Evolutionary conservation across 92 coral and sea anemone genomes (phyloP), one percentile per base, ranked within the genome.

Genomic region (Ricordea florida): DNA sequence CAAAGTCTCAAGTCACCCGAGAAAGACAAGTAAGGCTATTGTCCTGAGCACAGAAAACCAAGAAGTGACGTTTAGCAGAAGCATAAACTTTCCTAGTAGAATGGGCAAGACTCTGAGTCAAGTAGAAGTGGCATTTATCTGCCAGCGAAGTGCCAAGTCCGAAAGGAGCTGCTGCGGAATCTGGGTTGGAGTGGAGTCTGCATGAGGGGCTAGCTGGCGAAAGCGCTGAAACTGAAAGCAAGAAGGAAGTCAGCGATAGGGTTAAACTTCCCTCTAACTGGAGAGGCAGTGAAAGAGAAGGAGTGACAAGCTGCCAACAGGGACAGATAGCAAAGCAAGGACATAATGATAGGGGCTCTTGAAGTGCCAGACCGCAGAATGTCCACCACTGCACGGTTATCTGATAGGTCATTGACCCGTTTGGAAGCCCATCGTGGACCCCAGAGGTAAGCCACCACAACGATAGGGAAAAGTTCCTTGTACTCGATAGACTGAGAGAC

Each of bases 321-420:
- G 6, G 80, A 55, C 9, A 79, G 66, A 21, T 55, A n/a, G 31
- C 81, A 76, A 15, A 77, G 25, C 38, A 84, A 43, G 10, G 22
- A 44, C 73, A 48, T 66, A 5, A 84, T 57, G 3, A 6, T 14
- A 0, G 64, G 57, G 30, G 33, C 85, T 43, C 37, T 23, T 1
- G 71, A 78, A 8, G 81, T 58, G 21, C 79, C 23, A 0, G 72
- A 52, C 14, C 41, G 38, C 10, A 86, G 57, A 24, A 64, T 63
- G 16, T 45, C 36, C 10, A 71, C 90, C 26, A 78, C 90, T 1
- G 81, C 48, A 31, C 50, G 27, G 51, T 78, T 85, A 20, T 74
- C 92, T 11, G 52, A 59, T n/a, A 22, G 68, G 20, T 72, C 66
- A 46, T 61, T n/a, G 16, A 86, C 25, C 9, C 38, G 87, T 68